Evolutionary conservation across 2,888 invertebrate species (phyloP).

Genomic region (Caenorhabditis sp.): DNA sequence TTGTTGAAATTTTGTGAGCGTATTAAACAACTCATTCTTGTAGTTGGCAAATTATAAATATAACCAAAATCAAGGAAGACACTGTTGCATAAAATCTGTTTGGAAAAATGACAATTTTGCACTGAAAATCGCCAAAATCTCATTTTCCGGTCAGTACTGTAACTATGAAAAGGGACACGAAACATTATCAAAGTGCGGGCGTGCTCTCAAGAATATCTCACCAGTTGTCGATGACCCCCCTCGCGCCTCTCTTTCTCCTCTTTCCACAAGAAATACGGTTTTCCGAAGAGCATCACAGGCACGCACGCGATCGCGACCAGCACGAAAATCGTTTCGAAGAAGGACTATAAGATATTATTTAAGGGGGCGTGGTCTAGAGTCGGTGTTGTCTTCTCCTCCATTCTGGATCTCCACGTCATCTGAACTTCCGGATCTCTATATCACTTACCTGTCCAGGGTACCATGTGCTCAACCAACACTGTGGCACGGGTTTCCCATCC

Average conservation of each 20-base stretch:
- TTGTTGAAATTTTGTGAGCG: no score
- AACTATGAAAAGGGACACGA: not conserved
- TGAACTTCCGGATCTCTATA: no score
- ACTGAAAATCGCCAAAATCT: no score
- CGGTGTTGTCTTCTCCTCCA: not conserved
- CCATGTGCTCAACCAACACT: constrained; percentile 82
- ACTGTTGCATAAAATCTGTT: no score
- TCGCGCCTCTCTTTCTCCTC: constrained; percentile 75
- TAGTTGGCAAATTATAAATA: no score
- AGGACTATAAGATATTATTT: constrained; percentile 79
- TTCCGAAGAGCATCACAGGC: constrained; percentile 95
- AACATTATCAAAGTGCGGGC: constrained; percentile 7
- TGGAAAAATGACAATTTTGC: no score
- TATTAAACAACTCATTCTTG: no score
- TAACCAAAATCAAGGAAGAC: no score
- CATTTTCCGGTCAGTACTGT: no score
- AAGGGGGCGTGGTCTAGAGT: not conserved
- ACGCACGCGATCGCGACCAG: constrained; percentile 91
- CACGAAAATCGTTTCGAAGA: constrained; percentile 90
- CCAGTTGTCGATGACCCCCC: constrained; percentile 76
- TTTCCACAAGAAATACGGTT: constrained; percentile 89
- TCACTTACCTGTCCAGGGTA: constrained; percentile 84
- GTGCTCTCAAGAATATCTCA: constrained; percentile 47
- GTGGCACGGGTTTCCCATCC: constrained; percentile 48
- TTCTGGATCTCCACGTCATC: constrained; percentile 11